Evolutionary conservation across 2,797 vertebrate species (phyloP).

Genomic region (Leptodactylus fallax): DNA sequence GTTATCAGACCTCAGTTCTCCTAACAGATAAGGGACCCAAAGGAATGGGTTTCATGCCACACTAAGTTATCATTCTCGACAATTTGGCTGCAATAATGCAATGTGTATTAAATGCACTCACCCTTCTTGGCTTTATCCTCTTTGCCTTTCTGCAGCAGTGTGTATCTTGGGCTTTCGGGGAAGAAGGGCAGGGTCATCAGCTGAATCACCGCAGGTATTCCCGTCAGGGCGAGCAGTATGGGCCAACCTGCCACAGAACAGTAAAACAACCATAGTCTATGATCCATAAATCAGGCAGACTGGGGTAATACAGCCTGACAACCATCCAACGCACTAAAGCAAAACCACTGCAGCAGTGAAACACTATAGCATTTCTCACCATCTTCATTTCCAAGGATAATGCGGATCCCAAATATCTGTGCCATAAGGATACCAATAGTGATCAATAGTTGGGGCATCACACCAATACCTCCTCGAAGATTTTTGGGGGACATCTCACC

Average conservation of each 20-base stretch:
- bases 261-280: neutral
- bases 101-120: conserved; percentile 61
- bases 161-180: conserved; percentile 93
- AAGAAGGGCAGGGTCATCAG: conserved; percentile 86
- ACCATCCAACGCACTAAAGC: neutral
- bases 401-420: conserved; percentile 86
- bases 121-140: conserved; percentile 79
- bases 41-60: no score
- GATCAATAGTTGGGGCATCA: conserved; percentile 92
- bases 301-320: neutral
- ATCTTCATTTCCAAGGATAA: conserved; percentile 79
- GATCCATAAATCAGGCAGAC: neutral
- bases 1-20: neutral
- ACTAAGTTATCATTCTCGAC: no score
- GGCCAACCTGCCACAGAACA: conserved; percentile 79
- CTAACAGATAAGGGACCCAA: no score
- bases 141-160: conserved; percentile 85
- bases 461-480: conserved; percentile 86
- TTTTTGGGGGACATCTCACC: conserved; percentile 92
- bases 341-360: neutral
- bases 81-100: no score
- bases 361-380: conserved; percentile 73
- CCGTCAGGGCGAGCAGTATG: conserved; percentile 86
- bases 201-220: conserved; percentile 83
- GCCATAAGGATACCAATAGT: conserved; percentile 89